These are phyloP conservation scores for Sorex araneus DNA, from an alignment of 2,113 vertebrate genomes.

Conservation along the genomic window DNA sequence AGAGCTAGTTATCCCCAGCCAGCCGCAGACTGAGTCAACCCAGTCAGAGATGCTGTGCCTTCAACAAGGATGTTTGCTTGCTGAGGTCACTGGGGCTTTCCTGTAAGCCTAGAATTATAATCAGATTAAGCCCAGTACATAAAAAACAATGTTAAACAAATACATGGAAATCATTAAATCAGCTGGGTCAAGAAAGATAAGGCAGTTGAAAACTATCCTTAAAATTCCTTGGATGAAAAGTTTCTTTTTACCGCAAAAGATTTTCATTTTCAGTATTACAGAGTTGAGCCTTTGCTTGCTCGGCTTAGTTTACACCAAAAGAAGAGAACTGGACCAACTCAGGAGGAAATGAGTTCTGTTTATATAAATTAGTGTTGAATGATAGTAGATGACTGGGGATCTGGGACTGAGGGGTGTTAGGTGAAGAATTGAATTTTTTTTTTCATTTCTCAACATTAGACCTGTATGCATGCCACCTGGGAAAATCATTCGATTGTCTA, in stretches of 20 bases:
- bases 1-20: neutral
- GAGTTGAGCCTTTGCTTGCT: neutral
- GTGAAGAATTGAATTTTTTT: neutral
- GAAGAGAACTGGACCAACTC: neutral
- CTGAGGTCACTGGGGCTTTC: neutral
- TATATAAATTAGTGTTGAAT: neutral
- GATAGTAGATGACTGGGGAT: neutral
- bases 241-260: neutral
- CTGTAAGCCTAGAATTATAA: neutral
- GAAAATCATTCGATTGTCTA: neutral
- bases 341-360: neutral
- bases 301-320: neutral
- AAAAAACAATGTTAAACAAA: slow-evolving; percentile 17
- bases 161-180: neutral
- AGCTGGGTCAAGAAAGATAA: neutral
- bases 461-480: neutral
- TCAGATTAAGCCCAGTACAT: neutral
- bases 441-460: neutral
- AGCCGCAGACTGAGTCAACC: neutral
- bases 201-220: neutral
- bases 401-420: neutral
- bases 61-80: neutral
- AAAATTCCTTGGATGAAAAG: neutral
- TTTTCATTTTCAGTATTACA: neutral
- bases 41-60: neutral